These are phyloP conservation scores for Lethenteron reissneri DNA, from an alignment of 2,113 vertebrate genomes.

Conservation along the genomic window DNA sequence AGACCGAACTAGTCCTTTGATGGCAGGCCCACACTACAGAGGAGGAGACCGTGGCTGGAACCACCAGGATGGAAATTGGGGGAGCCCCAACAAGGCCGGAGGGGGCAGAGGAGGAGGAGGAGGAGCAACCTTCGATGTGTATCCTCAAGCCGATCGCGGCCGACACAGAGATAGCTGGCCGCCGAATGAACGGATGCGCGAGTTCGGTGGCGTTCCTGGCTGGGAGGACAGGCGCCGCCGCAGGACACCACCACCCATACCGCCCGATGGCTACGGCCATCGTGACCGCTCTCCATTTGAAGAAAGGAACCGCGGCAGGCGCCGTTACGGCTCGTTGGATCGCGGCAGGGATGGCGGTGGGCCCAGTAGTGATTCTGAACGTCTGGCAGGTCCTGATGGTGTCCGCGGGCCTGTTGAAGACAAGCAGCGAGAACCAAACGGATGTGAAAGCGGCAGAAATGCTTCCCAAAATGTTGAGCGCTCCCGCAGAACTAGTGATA, in stretches of 20 bases:
- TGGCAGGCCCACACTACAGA: background rate
- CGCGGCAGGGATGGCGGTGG: background rate
- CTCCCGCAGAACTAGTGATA: background rate
- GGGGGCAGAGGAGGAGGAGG: conserved; percentile 33
- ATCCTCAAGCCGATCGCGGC: conserved; percentile 64
- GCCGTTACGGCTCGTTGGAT: background rate
- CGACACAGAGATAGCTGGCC: conserved; percentile 70
- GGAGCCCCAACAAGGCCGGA: conserved; percentile 47
- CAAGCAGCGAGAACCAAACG: background rate
- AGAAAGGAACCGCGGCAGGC: background rate
- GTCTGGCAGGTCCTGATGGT: background rate
- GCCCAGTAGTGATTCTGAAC: background rate
- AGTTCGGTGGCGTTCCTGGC: conserved; percentile 15
- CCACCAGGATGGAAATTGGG: conserved; percentile 4
- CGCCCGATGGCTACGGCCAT: background rate
- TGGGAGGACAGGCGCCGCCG: conserved; percentile 1
- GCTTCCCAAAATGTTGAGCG: background rate
- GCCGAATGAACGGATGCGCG: conserved; percentile 51
- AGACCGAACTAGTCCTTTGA: conserved; percentile 35
- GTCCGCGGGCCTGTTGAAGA: background rate
- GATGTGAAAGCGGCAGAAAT: background rate
- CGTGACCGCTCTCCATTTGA: conserved; percentile 1
- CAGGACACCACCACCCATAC: background rate
- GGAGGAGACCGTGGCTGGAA: background rate
- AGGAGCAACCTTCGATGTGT: conserved; percentile 45